Percentiles rank a stretch among this genome's conserved stretches.
Evolutionary conservation across 2,888 invertebrate genomes (phyloP).

Genomic region (Lasioglossum oenotherae): DNA sequence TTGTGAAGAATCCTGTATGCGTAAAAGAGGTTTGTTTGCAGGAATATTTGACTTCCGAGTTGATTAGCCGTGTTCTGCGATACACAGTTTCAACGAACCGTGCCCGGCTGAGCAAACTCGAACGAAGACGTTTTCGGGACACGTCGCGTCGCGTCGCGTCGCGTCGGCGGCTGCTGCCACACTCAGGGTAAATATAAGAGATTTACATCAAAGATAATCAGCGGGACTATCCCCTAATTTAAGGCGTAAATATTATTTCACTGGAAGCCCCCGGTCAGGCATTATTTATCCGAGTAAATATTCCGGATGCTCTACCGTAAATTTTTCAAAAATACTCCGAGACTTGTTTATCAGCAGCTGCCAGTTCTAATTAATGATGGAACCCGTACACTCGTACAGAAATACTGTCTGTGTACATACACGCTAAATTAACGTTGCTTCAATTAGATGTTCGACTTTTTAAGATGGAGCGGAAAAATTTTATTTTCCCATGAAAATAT

Average conservation of each 20-base stretch:
- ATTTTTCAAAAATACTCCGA: background rate
- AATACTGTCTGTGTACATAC: background rate
- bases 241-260: slow-evolving; percentile 56
- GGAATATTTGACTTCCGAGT: background rate
- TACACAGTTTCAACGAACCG: background rate
- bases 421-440: background rate
- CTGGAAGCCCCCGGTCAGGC: slow-evolving; percentile 5
- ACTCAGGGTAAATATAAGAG: background rate
- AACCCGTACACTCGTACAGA: background rate
- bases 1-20: no score
- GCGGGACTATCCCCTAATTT: slow-evolving; percentile 39
- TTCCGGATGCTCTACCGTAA: background rate
- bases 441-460: no score
- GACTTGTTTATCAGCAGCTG: slow-evolving; percentile 1
- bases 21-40: background rate
- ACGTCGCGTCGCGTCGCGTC: background rate
- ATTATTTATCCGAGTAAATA: slow-evolving; percentile 13
- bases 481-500: background rate
- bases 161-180: background rate
- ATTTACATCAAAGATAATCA: slow-evolving; percentile 24
- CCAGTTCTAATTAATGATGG: slow-evolving; percentile 18
- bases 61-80: background rate
- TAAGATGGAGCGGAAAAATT: no score
- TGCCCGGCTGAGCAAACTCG: background rate
- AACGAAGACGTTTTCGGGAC: background rate